Base-by-base conservation (phyloP, 2,888 invertebrate genomes). In the Chouioia cunea region DNA sequence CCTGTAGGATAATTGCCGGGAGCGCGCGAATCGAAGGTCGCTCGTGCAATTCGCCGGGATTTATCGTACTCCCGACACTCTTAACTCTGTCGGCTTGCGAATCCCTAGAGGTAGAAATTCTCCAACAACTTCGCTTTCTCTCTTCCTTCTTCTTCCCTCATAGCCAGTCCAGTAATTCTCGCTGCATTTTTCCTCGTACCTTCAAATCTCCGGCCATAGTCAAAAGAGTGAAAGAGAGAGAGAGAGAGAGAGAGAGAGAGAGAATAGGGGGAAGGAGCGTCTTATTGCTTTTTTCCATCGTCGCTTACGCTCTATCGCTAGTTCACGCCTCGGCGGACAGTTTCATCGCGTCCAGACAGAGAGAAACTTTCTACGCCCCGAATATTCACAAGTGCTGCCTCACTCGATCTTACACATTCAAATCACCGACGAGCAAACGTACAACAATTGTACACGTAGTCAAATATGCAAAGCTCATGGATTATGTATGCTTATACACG, bases 11-110 rank as follows among this genome's bases (percentile, higher is more conserved):
- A 70, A 70, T 59, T 56, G 69, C 64, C 60, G 27, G 15, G 23
- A 50, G 53, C n/a, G 53, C 20, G 48, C 46, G 60, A 74, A 78
- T 81, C 79, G 79, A 77, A 79, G 80, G 77, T 78, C 78, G 76
- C 76, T 74, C 76, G 70, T 75, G 78, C 80, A 79, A 81, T 81
- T 81, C 77, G 77, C 76, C 74, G 73, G 77, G 78, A 81, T 81
- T 81, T 81, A 80, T 78, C 62, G 76, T 68, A 75, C 78, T 77
- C 79, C 64, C 60, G 79, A 75, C 74, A 70, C 76, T 73, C 74
- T 76, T 79, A 80, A 80, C 79, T 80, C 77, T 66, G 77, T 71
- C 59, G 64, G 15, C 46, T 18, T 43, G 65, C 68, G 54, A 68
- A 70, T 68, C 64, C 64, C 65, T n/a, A 63, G 64, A 73, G 70